Evolutionary conservation across 2,888 invertebrate species (phyloP), one percentile per base, ranked within the genome.

Genomic region (Lithodes maja): DNA sequence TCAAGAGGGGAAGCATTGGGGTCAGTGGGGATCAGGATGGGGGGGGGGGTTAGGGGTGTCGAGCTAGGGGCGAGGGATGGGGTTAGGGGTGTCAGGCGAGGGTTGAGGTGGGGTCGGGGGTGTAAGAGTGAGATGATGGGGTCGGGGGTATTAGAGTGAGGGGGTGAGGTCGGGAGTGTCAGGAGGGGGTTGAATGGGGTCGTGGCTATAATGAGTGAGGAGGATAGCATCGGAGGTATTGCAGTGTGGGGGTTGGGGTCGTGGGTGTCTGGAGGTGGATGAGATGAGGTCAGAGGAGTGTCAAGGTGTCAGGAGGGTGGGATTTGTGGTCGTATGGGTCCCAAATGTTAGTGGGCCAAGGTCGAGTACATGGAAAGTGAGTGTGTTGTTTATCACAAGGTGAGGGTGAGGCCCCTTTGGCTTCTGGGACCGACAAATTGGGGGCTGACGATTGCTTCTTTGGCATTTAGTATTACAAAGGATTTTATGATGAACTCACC

Each of bases 331-430:
- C 71, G 71, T 71, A 71, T 71, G 71, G 71, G 71, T 71, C n/a
- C 71, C 71, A 71, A 71, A 71, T 71, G 71, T 71, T 71, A 71
- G 71, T 71, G 17, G 71, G 71, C 71, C 71, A 71, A 71, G 71
- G 71, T 71, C 71, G 71, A 9, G 17, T 33, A 3, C 71, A n/a
- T 71, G 71, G 71, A 71, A 71, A 71, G 71, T 71, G 71, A 71
- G 71, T 71, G 15, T 71, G 71, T 71, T 9, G 7, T 3, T 71
- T 71, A n/a, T 9, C 15, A n/a, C 15, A n/a, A 15, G 15, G 71
- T 15, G 71, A 71, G n/a, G 71, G 71, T 71, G 12, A n/a, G 17
- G 71, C 3, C 71, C 15, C 71, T 3, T 61, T 71, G 71, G 15
- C 17, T 71, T n/a, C 71, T 71, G 71, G n/a, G 71, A n/a, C 15